Base-by-base conservation (phyloP, 1,140 invertebrate genomes). In the Pachyrhynchus sulphureomaculatus region DNA sequence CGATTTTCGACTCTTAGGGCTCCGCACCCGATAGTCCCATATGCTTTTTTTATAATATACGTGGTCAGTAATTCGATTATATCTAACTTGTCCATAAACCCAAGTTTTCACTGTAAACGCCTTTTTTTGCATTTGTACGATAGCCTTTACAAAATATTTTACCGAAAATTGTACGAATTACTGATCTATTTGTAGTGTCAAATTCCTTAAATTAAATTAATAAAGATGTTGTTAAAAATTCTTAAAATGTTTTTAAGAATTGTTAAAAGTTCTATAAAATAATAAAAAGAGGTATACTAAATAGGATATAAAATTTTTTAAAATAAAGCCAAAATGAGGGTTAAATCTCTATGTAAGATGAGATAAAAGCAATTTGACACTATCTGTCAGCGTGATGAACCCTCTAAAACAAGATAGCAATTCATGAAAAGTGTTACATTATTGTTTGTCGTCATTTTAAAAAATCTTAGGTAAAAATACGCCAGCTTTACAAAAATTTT, bases 1-100 rank as follows among this genome's bases (percentile, higher is more conserved):
- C 57, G 61, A 45, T 61, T 47, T 61, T 61, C 34, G 58, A 61
- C 58, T 54, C 58, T 51, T 42, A 60, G 57, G 57, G 57, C 24
- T 60, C 36, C 24, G 58, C 58, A 61, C 42, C 58, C 58, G 58
- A 47, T 61, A 53, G 49, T 45, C 58, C 58, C 39, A 51, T 9
- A 15, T 42, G 51, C 12, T 54, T 26, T 17, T 39, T 32, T 26
- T 49, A 26, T 26, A 20, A n/a, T 49, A n/a, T n/a, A n/a, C n/a
- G n/a, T 34, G 37, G 41, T 51, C 48, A 51, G 48, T 36, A 33
- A 51, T 51, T 34, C 48, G 20, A 29, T n/a, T 9, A 5, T 32
- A 29, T 1, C 13, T 10, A 13, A 37, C 17, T 37, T 37, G n/a
- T 37, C 41, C 18, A 20, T 39, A 17, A 39, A n/a, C 5, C 13